These are phyloP conservation scores for Ectemnius cavifrons DNA, from an alignment of 2,888 invertebrate species.

Conservation along the genomic window DNA sequence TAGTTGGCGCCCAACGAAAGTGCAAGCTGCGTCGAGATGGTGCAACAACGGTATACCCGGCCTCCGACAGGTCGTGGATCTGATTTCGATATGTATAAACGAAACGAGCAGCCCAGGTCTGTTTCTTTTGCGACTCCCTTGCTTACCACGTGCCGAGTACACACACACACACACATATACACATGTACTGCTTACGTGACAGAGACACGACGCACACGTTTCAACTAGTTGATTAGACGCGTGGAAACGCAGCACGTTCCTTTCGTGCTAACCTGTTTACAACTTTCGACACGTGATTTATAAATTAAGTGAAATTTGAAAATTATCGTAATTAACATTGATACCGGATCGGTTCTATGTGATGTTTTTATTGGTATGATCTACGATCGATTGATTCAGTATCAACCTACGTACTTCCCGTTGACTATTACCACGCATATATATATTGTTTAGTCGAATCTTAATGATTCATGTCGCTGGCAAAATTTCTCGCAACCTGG, in stretches of 20 bases:
- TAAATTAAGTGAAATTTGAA: too few species aligned
- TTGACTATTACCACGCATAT: neutral
- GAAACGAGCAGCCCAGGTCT: neutral
- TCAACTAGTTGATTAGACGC: constrained; percentile 30
- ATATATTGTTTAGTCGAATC: neutral
- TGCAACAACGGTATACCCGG: constrained; percentile 33
- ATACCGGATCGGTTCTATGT: too few species aligned
- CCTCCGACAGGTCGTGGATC: constrained; percentile 27
- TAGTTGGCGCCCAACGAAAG: constrained; percentile 26
- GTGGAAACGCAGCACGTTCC: constrained; percentile 11
- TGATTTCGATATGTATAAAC: constrained; percentile 18
- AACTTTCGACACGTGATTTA: neutral
- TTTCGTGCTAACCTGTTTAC: constrained; percentile 15
- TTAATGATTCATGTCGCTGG: constrained; percentile 13
- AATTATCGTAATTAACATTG: too few species aligned
- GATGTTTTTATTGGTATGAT: neutral
- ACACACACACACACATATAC: constrained; percentile 9
- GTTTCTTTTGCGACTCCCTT: constrained; percentile 17
- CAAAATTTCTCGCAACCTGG: constrained; percentile 8
- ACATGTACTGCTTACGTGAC: constrained; percentile 4
- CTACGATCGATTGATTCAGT: neutral
- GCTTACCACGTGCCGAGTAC: neutral
- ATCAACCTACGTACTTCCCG: neutral
- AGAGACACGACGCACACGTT: constrained; percentile 25
- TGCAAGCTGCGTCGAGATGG: constrained; percentile 38